Evolutionary conservation across 64 coral and sea anemone species (phyloP), one percentile per base, ranked within the genome.

Genomic region (Dendrophyllia cribrosa): DNA sequence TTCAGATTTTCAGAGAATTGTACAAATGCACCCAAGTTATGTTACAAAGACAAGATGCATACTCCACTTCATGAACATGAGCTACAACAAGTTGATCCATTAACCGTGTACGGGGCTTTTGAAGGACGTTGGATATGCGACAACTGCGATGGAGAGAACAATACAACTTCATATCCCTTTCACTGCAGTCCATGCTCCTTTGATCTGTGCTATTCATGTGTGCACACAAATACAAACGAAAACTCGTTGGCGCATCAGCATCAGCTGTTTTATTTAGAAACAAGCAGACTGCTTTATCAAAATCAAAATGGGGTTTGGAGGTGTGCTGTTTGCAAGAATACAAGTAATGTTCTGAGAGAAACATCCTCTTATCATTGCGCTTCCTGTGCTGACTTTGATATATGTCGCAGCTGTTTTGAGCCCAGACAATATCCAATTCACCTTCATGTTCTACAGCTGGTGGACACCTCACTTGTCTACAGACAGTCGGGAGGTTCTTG

Each of bases 101-200:
- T 44, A 47, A 45, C 7, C 0, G 76, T 95, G 50, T 95, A 95
- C 21, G 17, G 68, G 48, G 16, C 66, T 10, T 96, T 77, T 85
- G 71, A n/a, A 44, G 94, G 94, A 3, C 6, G 87, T 43, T 96
- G 94, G 94, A 96, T 91, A 55, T 97, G 95, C 59, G 95, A 97
- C 71, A 82, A 94, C 67, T 97, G 95, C n/a, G n/a, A 74, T 8
- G 72, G 20, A 51, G 75, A 94, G 75, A 90, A 53, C 58, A 66
- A 24, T 17, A 17, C 47, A 14, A 58, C 24, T 5, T 21, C 51
- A 6, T 75, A 43, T 70, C 95, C 95, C 14, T 97, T 87, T 65
- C 81, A 97, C 49, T 97, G 95, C 72, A 14, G 24, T 43, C 24
- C 10, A 22, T 97, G 95, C 79, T 78, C 69, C 12, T 97, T 90